Evolutionary conservation across 2,888 invertebrate species (phyloP), one percentile per base, ranked within the genome.

Genomic region (Dolichomitus sp.): DNA sequence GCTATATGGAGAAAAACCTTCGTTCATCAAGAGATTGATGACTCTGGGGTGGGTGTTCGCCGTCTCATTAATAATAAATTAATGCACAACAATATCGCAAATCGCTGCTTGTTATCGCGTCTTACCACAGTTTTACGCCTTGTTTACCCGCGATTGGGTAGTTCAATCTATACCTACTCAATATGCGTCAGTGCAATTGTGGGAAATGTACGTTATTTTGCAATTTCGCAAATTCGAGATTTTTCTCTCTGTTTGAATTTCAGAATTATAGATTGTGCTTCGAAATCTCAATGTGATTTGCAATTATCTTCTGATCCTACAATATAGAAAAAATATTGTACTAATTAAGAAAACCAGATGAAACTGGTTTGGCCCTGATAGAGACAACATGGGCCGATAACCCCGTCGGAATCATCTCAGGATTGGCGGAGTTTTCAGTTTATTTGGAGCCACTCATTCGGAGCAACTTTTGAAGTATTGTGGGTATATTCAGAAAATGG

Each of bases 71-170:
- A 70, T 45, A 70, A 70, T 59, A 73, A 72, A 79, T 66, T 27
- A 73, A 79, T 48, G 75, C 42, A 50, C 61, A 68, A 68, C 73
- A 73, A 63, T 70, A 73, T 78, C 33, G 65, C 40, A 61, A 77
- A 77, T 81, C 61, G 74, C 23, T 48, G 19, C 45, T 14, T 45
- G 68, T 73, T 77, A 77, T 81, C 81, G 70, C 42, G 50, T 19
- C 59, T 76, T 66, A 59, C 65, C 72, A 65, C 75, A 77, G 57
- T 75, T 79, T 75, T 65, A 79, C 66, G 82, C 70, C 70, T 82
- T 82, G 66, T 79, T 79, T 82, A 65, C 59, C 50, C 59, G 66
- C 70, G 59, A 50, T 42, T 65, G 70, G 23, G 48, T 72, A 30
- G 14, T 12, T 12, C n/a, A 61, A 27, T 45, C 54, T 27, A 57